Evolutionary conservation across 2,888 invertebrate genomes (phyloP).

Genomic region (Coleophora flavipennella): DNA sequence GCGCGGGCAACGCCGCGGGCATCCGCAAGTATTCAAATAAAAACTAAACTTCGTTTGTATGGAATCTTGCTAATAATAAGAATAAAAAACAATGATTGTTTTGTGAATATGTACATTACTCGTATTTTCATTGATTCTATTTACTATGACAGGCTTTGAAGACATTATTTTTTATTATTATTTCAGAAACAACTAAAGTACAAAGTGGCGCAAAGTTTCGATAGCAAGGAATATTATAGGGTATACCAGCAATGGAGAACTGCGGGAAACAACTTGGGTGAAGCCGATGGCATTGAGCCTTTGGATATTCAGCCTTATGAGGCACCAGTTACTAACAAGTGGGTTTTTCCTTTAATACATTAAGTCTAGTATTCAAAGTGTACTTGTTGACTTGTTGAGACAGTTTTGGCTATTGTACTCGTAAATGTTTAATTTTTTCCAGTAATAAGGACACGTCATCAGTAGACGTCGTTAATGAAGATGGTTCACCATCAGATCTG

Average conservation of each 20-base stretch:
- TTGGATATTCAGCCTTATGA: constrained; percentile 44
- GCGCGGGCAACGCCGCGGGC: too few species aligned
- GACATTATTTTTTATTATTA: neutral
- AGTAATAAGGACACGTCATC: constrained; percentile 50
- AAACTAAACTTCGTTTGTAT: too few species aligned
- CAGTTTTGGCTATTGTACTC: neutral
- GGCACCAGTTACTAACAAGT: constrained; percentile 48
- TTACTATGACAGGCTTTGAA: too few species aligned
- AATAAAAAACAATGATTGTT: too few species aligned
- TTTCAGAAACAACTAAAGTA: constrained; percentile 86
- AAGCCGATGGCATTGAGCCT: constrained; percentile 67
- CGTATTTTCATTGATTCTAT: too few species aligned
- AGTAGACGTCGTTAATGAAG: constrained; percentile 47
- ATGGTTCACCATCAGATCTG: constrained; percentile 57
- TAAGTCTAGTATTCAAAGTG: too few species aligned
- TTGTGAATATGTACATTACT: too few species aligned
- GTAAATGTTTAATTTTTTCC: constrained; percentile 10
- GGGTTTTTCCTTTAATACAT: constrained; percentile 10
- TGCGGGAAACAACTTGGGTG: constrained; percentile 67
- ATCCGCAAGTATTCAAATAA: too few species aligned
- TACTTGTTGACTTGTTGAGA: too few species aligned
- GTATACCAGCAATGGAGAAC: constrained; percentile 76
- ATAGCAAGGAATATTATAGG: constrained; percentile 91
- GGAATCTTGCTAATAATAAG: too few species aligned
- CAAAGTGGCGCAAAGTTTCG: constrained; percentile 93